phyloP scores from a whole-genome alignment of 2,797 vertebrate genomes.

The Neosilurus mollespiculum region DNA sequence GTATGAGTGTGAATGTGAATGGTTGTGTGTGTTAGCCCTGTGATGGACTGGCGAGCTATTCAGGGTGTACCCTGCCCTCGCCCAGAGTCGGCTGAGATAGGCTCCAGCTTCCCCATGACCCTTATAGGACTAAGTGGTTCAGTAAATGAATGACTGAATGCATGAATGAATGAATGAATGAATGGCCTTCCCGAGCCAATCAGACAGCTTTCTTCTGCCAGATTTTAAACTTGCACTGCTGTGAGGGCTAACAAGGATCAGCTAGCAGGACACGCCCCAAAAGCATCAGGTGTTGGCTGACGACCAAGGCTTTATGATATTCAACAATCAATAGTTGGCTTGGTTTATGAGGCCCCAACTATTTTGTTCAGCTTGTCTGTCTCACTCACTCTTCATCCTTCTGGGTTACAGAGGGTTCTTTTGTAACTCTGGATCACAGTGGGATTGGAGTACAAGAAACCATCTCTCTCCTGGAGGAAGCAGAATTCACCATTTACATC shows the following conservation, averaged over 20 bases:
- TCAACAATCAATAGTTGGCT: neutral
- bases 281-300: neutral
- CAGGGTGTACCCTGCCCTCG: too few species aligned
- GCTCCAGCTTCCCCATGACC: too few species aligned
- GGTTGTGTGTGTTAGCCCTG: too few species aligned
- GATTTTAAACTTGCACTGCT: neutral
- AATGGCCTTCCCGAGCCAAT: neutral
- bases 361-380: neutral
- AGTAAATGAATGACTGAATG: too few species aligned
- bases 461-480: conserved; percentile 84
- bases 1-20: too few species aligned
- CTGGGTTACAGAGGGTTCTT: conserved; percentile 73
- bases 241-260: neutral
- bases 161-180: too few species aligned
- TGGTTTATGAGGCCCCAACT: neutral
- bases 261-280: neutral
- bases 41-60: too few species aligned
- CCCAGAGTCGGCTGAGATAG: too few species aligned
- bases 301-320: neutral
- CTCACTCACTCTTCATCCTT: neutral
- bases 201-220: neutral
- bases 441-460: conserved; percentile 78
- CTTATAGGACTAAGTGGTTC: too few species aligned
- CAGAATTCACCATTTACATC: conserved; percentile 85
- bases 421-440: conserved; percentile 81